Percentiles rank a stretch among this genome's conserved stretches.
These are phyloP conservation scores for Abscondita cerata DNA, from an alignment of 2,888 invertebrate genomes.

Conservation along the genomic window DNA sequence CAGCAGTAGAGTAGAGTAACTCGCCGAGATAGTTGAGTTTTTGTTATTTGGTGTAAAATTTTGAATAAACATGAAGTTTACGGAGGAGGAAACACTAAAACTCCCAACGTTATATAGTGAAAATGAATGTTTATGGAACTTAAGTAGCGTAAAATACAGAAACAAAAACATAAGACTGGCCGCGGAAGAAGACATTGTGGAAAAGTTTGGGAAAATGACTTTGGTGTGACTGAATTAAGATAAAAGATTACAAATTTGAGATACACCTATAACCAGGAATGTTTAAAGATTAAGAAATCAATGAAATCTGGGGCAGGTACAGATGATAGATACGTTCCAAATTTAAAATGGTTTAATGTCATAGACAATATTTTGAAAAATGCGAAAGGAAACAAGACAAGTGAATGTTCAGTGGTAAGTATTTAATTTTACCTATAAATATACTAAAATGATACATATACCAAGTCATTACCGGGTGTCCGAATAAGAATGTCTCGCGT, in stretches of 20 bases:
- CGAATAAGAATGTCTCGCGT: too few relatives aligned
- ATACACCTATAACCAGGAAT: conserved; percentile 3
- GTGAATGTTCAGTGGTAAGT: not conserved
- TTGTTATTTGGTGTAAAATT: too few relatives aligned
- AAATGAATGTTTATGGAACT: too few relatives aligned
- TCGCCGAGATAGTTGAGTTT: not conserved
- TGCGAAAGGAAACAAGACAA: conserved; percentile 2
- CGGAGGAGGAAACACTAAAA: too few relatives aligned
- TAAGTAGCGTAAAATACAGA: too few relatives aligned
- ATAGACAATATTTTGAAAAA: not conserved
- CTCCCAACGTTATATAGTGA: too few relatives aligned
- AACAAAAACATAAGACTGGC: too few relatives aligned
- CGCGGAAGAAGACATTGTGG: not conserved
- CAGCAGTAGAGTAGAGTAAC: conserved; percentile 3
- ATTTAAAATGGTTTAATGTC: not conserved
- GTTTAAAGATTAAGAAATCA: conserved; percentile 6
- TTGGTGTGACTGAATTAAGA: not conserved
- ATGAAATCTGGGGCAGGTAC: not conserved
- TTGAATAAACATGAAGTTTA: too few relatives aligned
- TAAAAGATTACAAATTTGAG: conserved; percentile 6
- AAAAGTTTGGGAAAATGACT: not conserved
- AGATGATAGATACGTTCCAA: conserved; percentile 3
- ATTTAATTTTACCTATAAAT: not conserved
- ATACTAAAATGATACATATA: not conserved
- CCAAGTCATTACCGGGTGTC: too few relatives aligned